Evolutionary conservation across 2,888 invertebrate species (phyloP), one percentile per base, ranked within the genome.

Genomic region (Chloromyia formosa): DNA sequence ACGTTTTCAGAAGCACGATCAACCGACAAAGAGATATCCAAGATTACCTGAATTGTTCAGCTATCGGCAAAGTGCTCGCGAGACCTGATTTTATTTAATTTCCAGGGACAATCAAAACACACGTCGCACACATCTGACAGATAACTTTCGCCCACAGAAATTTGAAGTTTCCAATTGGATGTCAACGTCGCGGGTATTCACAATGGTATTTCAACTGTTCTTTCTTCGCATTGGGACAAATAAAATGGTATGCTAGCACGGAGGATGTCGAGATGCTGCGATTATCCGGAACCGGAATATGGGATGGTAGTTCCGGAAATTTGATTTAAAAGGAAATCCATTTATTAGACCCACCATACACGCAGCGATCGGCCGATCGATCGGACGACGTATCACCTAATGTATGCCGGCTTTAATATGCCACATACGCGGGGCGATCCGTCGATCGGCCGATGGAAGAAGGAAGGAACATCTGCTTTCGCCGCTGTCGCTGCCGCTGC

Each of bases 81-180:
- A 71, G 42, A 42, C 71, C 40, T 10, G 12, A 40, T 71, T 40
- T 42, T 66, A 66, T 66, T 58, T n/a, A 71, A 35, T 71, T 27
- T 71, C 49, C 4, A 4, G 14, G 35, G 56, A 71, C 40, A 12
- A 35, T 7, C 18, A 58, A 71, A 58, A 20, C 40, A 71, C 56
- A 71, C 71, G 71, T 71, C 71, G 71, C 58, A 71, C 71, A 71
- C 71, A 71, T 71, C 40, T 71, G 71, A 71, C 71, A 71, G 71
- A 56, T 42, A 12, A 71, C 58, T 71, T 58, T 64, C 62, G 40
- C 45, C 58, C 16, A 9, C n/a, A n/a, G 27, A n/a, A 5, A 58
- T 40, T 9, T 71, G 66, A 66, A 45, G 66, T 66, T 66, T 49
- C 22, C 12, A 61, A 42, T 49, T 45, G 49, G 49, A 49, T 66